Evolutionary conservation across 2,113 vertebrate species (phyloP).

Genomic region (Lagopus leucura): DNA sequence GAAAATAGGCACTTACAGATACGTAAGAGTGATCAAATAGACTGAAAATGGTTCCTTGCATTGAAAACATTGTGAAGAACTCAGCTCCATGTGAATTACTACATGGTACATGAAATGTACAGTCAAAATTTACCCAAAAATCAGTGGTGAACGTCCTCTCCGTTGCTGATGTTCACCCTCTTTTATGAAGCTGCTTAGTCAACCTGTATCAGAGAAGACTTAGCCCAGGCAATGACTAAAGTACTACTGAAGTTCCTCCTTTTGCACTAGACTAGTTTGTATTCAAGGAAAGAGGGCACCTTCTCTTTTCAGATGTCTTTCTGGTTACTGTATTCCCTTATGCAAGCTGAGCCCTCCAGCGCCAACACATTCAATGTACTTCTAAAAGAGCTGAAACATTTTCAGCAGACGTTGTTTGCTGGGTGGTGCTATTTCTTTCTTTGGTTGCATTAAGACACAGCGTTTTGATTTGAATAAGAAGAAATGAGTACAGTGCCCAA

Average conservation of each 20-base stretch:
- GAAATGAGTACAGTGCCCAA: background rate
- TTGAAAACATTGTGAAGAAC: background rate
- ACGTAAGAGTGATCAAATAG: background rate
- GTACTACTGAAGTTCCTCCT: background rate
- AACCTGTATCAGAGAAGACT: background rate
- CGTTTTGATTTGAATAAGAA: constrained; percentile 6
- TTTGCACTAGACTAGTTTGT: background rate
- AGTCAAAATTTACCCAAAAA: background rate
- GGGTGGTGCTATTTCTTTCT: background rate
- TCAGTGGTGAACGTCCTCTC: background rate
- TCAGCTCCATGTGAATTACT: background rate
- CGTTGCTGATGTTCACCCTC: background rate
- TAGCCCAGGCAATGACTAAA: background rate
- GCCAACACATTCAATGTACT: background rate
- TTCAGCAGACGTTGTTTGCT: background rate
- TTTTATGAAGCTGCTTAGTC: background rate
- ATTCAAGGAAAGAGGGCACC: background rate
- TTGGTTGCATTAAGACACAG: background rate
- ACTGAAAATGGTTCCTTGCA: background rate
- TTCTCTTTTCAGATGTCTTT: fast-evolving
- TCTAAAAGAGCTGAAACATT: background rate
- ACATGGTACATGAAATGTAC: background rate
- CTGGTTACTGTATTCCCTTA: background rate
- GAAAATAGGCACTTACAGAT: background rate
- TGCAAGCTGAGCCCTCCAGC: background rate